phyloP scores from a whole-genome alignment of 2,113 vertebrate species.

The Scolopax mira region DNA sequence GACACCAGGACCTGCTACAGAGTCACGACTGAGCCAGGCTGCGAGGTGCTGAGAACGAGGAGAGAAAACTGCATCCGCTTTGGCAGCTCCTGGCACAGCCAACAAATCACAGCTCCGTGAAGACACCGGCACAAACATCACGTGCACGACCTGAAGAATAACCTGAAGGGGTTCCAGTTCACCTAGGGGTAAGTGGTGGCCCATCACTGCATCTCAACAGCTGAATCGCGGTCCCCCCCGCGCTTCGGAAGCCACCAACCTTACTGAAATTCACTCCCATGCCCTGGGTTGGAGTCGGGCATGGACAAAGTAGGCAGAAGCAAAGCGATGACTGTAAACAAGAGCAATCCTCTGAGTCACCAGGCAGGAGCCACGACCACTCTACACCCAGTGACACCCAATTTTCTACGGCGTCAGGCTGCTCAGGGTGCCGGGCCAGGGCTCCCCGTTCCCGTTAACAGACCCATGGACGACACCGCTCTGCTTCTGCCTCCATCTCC shows the following conservation, averaged over 20 bases:
- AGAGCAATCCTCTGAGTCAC: neutral
- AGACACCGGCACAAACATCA: fast-evolving
- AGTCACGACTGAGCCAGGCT: neutral
- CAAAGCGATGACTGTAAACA: neutral
- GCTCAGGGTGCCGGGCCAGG: neutral
- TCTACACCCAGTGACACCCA: neutral
- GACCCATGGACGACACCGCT: fast-evolving
- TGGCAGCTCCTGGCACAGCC: neutral
- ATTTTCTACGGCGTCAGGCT: neutral
- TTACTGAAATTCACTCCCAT: neutral
- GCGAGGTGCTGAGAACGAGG: fast-evolving
- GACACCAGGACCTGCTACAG: neutral
- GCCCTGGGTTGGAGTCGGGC: neutral
- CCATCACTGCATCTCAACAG: fast-evolving
- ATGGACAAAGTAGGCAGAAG: fast-evolving
- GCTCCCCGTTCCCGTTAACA: neutral
- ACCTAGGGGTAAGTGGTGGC: neutral
- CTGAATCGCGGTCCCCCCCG: neutral
- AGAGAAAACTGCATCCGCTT: fast-evolving
- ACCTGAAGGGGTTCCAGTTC: neutral
- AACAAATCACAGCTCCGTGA: neutral
- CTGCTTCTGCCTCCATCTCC: neutral
- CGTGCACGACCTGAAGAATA: fast-evolving
- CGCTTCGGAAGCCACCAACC: neutral
- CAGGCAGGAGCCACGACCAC: neutral